Base-by-base conservation (phyloP, 2,888 invertebrate genomes). In the Argyresthia goedartella region DNA sequence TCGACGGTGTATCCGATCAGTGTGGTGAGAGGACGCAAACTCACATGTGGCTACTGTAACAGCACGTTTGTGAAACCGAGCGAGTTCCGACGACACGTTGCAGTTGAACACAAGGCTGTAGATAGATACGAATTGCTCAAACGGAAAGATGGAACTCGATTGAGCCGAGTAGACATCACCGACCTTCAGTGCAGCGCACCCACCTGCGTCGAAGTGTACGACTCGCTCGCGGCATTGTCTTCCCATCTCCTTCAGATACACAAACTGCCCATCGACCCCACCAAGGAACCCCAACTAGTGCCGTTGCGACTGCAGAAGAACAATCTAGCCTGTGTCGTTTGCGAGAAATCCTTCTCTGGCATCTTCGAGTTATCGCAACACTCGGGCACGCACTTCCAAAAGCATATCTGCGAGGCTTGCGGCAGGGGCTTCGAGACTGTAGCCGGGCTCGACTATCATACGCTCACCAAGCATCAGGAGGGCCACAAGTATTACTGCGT, bases 1-100 rank as follows among this genome's bases (percentile, higher is more conserved):
- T 54, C 56, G 9, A 55, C 55, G 2, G 53, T 45, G 13, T 51
- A 51, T 36, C 56, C 56, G 13, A 53, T 56, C 25, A 25, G 25
- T 49, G 49, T 48, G 42, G 41, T 50, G 16, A 44, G 41, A 13
- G 14, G 16, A 0, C 15, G 46, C 33, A 48, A 49, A 13, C 16
- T 43, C 11, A 15, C 51, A 9, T 56, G 56, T 53, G 49, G 11
- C 36, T 56, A 50, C 41, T 56, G 56, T 48, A n/a, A 10, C 35
- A 36, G 14, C 8, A 13, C 33, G 6, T 55, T 52, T 13, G 43
- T 42, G 36, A 52, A 53, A 15, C 53, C 55, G 8, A 33, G 35
- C 13, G 50, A 50, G 25, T 49, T 56, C 25, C 41, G 54, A 34
- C 4, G 52, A 6, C 56, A 56, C 34, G 36, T 53, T 14, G 50